Percentiles rank a stretch among this genome's conserved stretches.
Conservation (phyloP, 2,113 vertebrate species). For the Albula goreensis region DNA sequence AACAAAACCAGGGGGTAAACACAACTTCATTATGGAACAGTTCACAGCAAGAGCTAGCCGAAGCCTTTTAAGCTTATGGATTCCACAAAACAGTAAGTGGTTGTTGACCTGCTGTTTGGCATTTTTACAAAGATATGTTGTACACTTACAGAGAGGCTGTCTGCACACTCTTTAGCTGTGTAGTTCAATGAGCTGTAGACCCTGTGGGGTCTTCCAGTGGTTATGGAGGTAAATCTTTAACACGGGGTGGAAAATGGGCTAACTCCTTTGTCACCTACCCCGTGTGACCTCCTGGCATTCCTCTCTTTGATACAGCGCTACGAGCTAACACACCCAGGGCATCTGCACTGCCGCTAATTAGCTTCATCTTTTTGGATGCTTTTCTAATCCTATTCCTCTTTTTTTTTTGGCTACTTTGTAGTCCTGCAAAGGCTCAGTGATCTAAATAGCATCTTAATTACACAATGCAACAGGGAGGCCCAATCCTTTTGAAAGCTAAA, state of each 20-base stretch:
- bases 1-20: no score
- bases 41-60: no score
- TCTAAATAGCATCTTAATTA: conserved; percentile 46
- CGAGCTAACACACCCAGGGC: background rate
- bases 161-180: no score
- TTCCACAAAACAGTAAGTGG: no score
- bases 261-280: background rate
- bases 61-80: no score
- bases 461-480: conserved; percentile 34
- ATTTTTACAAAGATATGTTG: no score
- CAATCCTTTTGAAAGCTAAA: conserved; percentile 15
- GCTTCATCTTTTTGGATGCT: background rate
- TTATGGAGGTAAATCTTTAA: no score
- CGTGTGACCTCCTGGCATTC: conserved; percentile 16
- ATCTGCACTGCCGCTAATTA: conserved; percentile 13
- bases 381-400: conserved; percentile 28
- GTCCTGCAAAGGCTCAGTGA: conserved; percentile 22
- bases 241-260: background rate
- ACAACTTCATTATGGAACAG: no score
- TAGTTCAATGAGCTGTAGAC: no score
- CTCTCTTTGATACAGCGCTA: background rate
- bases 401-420: conserved; percentile 31
- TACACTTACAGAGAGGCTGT: no score
- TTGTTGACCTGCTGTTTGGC: no score
- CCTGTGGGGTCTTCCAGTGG: background rate